These are phyloP conservation scores for Dryobota labecula DNA, from an alignment of 2,888 invertebrate species.

Conservation along the genomic window DNA sequence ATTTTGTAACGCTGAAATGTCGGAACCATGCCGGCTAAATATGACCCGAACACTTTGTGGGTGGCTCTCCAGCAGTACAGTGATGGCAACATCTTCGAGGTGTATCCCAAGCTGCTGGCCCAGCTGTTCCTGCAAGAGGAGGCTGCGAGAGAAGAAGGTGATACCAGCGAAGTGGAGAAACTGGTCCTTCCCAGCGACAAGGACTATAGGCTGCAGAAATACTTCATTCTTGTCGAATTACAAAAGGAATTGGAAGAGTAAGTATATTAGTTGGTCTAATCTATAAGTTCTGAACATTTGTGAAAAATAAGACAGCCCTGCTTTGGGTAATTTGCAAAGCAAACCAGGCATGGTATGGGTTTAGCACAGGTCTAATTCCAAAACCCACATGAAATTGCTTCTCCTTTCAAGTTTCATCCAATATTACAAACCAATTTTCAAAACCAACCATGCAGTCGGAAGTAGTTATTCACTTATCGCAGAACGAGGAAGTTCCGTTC, in stretches of 20 bases:
- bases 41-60: constrained; percentile 87
- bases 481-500: constrained; percentile 43
- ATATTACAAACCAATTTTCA: not conserved
- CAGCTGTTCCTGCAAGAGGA: constrained; percentile 90
- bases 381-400: too few relatives aligned
- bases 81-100: constrained; percentile 91
- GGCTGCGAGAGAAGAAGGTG: constrained; percentile 83
- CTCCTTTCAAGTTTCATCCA: not conserved
- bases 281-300: not conserved
- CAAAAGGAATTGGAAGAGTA: constrained; percentile 88
- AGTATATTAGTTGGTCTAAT: constrained; percentile 67
- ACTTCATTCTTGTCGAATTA: constrained; percentile 92
- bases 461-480: constrained; percentile 20
- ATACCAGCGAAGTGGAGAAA: constrained; percentile 87
- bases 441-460: not conserved
- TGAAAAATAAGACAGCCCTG: not conserved
- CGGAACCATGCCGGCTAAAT: constrained; percentile 77
- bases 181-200: constrained; percentile 93
- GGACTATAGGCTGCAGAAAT: constrained; percentile 92
- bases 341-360: too few relatives aligned
- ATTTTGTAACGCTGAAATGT: constrained; percentile 65
- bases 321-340: not conserved
- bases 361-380: not conserved
- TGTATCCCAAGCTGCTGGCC: constrained; percentile 92
- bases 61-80: constrained; percentile 90